phyloP scores from a whole-genome alignment of 2,888 invertebrate genomes.

The Papilio elwesi region DNA sequence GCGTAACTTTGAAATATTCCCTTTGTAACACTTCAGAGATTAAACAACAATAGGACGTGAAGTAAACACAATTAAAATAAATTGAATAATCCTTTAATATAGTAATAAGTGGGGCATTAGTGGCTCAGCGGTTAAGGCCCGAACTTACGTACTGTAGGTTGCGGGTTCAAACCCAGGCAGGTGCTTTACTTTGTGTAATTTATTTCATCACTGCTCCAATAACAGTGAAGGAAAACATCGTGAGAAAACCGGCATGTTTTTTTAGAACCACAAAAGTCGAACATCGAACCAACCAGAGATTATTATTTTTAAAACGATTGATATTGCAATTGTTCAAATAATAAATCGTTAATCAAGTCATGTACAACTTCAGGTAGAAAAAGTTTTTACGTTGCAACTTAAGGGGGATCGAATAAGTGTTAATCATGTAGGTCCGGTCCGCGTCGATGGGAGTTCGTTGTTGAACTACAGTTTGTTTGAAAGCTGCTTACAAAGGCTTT shows the following conservation, averaged over 20 bases:
- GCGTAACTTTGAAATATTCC: slow-evolving; percentile 1
- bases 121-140: no score
- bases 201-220: no score
- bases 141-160: no score
- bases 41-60: not conserved
- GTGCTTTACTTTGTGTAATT: no score
- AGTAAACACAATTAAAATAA: not conserved
- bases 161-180: no score
- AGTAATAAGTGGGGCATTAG: no score
- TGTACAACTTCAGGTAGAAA: not conserved
- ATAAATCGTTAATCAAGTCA: not conserved
- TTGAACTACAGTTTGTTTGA: slow-evolving; percentile 38
- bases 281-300: no score
- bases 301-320: no score
- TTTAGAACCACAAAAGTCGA: no score
- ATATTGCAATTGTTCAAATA: no score
- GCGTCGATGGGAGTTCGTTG: slow-evolving; percentile 36
- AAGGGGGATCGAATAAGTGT: slow-evolving; percentile 32
- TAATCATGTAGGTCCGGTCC: slow-evolving; percentile 35
- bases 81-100: no score
- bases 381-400: slow-evolving; percentile 21
- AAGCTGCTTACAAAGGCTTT: slow-evolving; percentile 39
- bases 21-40: not conserved
- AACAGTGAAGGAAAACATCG: not conserved
- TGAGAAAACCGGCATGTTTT: no score